Evolutionary conservation across 2,113 vertebrate genomes (phyloP).

Genomic region (Zingel zingel): DNA sequence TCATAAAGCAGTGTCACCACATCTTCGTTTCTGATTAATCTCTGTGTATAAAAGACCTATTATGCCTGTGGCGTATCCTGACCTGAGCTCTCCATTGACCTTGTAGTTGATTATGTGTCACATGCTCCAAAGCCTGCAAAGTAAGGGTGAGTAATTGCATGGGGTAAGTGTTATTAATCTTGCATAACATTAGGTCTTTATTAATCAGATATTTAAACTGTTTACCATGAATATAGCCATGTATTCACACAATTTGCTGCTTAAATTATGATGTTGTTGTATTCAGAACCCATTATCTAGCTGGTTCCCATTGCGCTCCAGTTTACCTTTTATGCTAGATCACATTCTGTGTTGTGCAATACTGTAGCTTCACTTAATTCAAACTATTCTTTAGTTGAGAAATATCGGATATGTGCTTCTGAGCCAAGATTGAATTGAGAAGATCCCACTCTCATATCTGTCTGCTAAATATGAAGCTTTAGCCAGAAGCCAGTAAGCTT

Average conservation of each 20-base stretch:
- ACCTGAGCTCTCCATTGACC: conserved; percentile 70
- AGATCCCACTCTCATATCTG: neutral
- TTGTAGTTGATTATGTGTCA: conserved; percentile 70
- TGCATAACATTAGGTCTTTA: conserved; percentile 58
- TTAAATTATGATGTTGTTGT: conserved; percentile 39
- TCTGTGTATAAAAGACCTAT: conserved; percentile 66
- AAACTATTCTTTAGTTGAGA: too few species aligned
- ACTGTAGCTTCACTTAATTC: neutral
- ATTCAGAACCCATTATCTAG: conserved; percentile 40
- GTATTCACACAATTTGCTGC: conserved; percentile 36
- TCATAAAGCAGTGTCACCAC: conserved; percentile 68
- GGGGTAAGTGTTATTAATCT: conserved; percentile 66
- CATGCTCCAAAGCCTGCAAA: conserved; percentile 60
- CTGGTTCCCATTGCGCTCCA: conserved; percentile 15
- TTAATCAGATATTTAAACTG: conserved; percentile 59
- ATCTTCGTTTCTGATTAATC: conserved; percentile 72
- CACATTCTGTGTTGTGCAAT: conserved; percentile 2
- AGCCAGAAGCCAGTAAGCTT: neutral
- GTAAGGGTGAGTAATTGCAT: conserved; percentile 55
- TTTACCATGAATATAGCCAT: conserved; percentile 35
- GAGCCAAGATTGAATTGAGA: neutral
- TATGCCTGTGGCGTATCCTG: conserved; percentile 45
- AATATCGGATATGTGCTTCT: neutral
- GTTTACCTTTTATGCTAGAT: conserved; percentile 23
- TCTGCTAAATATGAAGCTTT: neutral